A percentile compares a stretch with the other conserved stretches of the same genome.
phyloP scores from a whole-genome alignment of 2,113 vertebrate genomes.

The Chlorodrepanis virens region DNA sequence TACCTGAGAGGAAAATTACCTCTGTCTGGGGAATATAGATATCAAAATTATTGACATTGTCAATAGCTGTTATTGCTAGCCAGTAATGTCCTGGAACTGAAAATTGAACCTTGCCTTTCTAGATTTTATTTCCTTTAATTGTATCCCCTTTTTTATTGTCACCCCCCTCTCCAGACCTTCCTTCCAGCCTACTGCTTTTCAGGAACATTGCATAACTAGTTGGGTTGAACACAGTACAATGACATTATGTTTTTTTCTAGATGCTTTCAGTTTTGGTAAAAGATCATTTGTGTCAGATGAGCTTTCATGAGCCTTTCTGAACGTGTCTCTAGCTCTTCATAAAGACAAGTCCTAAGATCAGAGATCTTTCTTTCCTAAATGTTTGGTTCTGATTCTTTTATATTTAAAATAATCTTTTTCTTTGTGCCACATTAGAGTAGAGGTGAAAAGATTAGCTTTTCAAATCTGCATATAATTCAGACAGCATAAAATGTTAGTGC shows the following conservation, averaged over 20 bases:
- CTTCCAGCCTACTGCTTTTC: neutral
- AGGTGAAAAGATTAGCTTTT: neutral
- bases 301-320: neutral
- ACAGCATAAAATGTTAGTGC: neutral
- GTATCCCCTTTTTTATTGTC: neutral
- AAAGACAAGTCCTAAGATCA: neutral
- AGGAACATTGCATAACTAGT: neutral
- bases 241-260: neutral
- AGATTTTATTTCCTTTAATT: neutral
- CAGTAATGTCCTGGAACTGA: neutral
- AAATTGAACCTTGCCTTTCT: neutral
- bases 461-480: neutral
- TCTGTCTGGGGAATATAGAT: neutral
- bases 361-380: neutral
- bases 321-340: neutral
- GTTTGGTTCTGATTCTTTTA: neutral
- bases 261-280: neutral
- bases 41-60: neutral
- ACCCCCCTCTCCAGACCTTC: rapidly evolving
- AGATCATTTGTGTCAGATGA: rapidly evolving
- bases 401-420: neutral
- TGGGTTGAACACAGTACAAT: neutral
- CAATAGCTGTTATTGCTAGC: neutral
- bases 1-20: neutral
- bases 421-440: neutral